These are phyloP conservation scores for Lithobates sylvaticus DNA, from an alignment of 2,797 vertebrate genomes.

Conservation along the genomic window DNA sequence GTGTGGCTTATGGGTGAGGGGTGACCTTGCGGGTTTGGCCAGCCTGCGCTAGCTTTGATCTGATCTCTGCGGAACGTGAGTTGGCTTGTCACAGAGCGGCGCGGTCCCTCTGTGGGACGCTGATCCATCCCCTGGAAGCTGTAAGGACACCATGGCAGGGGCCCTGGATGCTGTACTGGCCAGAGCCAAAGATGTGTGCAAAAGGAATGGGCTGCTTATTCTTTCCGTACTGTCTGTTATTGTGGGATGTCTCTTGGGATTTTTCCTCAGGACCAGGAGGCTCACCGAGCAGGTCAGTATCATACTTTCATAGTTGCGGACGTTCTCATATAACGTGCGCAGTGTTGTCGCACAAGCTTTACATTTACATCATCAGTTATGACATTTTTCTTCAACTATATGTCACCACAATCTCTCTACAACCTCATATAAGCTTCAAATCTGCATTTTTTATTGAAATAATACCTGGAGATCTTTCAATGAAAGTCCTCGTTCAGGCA, in stretches of 20 bases:
- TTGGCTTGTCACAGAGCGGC: conserved; percentile 71
- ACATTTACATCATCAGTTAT: no score
- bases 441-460: no score
- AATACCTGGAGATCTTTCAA: no score
- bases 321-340: no score
- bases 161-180: conserved; percentile 84
- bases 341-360: no score
- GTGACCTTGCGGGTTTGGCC: conserved; percentile 70
- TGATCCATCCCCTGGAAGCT: conserved; percentile 69
- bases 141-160: conserved; percentile 82
- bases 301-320: background rate
- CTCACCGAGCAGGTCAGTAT: conserved; percentile 93
- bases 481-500: no score
- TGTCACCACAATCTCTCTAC: no score
- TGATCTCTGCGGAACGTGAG: conserved; percentile 66
- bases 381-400: no score
- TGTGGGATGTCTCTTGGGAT: conserved; percentile 94
- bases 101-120: conserved; percentile 77
- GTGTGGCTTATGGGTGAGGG: conserved; percentile 71
- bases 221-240: conserved; percentile 94
- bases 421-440: no score
- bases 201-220: conserved; percentile 94
- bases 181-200: conserved; percentile 90
- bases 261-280: conserved; percentile 91
- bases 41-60: conserved; percentile 61